Evolutionary conservation across 2,888 invertebrate species (phyloP), one percentile per base, ranked within the genome.

Genomic region (Dromius quadrimaculatus): DNA sequence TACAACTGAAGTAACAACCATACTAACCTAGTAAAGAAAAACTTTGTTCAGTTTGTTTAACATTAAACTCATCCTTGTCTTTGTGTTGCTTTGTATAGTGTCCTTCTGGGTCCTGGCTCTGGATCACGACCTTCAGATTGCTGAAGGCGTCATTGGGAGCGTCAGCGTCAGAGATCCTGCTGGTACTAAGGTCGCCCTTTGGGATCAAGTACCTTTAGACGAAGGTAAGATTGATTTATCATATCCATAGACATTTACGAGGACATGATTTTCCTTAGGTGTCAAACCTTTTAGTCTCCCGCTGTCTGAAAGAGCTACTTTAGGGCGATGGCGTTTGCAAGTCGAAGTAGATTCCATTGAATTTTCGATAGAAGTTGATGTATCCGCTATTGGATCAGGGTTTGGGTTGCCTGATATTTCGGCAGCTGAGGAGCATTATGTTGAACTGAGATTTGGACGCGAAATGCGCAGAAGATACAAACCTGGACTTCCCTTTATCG

Each of bases 341-440:
- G 84, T 84, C 20, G 81, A 81, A 66, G 83, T 83, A 13, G 89
- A 88, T 1, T 86, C 86, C 0, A 83, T 83, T 0, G 83, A 86
- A 9, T 87, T 88, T 72, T 82, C 83, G 0, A 85, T 87, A 0
- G 86, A 86, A 22, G 82, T 89, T 59, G 86, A 84, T 45, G 85
- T 89, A 20, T 85, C 85, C 0, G 79, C 80, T 32, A 79, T 79
- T 4, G 81, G 82, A 11, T 83, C 83, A 1, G 84, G 78, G 71
- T 77, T 83, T 1, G 82, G 85, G 0, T 80, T 87, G 1, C 81
- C 82, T 2, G 88, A 88, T 23, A 86, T 88, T 0, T 87, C 89
- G 0, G 89, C 88, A 1, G 89, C 88, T 4, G 89, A 89, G 73
- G 89, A 89, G 74, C 89, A 89, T 76, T 89, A 88, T 74, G 89